Conservation (phyloP, 2,113 vertebrate genomes). For the Myotis brandtii region DNA sequence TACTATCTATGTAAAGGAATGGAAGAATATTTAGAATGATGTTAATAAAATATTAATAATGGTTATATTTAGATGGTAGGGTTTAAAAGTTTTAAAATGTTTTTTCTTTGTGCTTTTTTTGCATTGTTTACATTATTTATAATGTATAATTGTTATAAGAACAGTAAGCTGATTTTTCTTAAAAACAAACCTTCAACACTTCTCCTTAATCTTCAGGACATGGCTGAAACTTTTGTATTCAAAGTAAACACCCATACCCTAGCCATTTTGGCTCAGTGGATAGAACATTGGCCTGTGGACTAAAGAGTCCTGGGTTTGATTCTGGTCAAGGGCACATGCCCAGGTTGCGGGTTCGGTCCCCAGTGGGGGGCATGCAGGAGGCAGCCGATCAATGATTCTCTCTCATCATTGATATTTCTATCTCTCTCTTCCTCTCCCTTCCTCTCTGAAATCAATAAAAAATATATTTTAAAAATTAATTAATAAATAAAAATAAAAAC, state of each 20-base stretch:
- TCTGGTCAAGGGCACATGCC: too few relatives aligned
- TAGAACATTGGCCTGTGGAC: too few relatives aligned
- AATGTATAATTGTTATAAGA: neutral
- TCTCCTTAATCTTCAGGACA: neutral
- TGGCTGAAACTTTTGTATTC: neutral
- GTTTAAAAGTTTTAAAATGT: neutral
- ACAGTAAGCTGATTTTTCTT: neutral
- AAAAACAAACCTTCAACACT: neutral
- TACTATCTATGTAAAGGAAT: neutral
- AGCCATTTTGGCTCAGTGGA: too few relatives aligned
- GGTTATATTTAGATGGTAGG: neutral
- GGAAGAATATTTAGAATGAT: neutral
- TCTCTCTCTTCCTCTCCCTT: too few relatives aligned
- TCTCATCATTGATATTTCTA: too few relatives aligned
- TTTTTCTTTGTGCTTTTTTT: neutral
- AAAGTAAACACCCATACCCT: neutral
- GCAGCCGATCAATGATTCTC: too few relatives aligned
- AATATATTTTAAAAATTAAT: too few relatives aligned
- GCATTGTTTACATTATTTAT: neutral
- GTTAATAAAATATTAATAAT: constrained; percentile 24
- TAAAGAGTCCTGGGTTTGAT: too few relatives aligned
- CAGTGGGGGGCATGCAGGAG: too few relatives aligned
- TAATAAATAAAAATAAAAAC: too few relatives aligned
- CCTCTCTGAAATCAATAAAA: too few relatives aligned
- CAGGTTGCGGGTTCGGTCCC: too few relatives aligned